Base-by-base conservation (phyloP, 2,888 invertebrate genomes). In the Busseola fusca region DNA sequence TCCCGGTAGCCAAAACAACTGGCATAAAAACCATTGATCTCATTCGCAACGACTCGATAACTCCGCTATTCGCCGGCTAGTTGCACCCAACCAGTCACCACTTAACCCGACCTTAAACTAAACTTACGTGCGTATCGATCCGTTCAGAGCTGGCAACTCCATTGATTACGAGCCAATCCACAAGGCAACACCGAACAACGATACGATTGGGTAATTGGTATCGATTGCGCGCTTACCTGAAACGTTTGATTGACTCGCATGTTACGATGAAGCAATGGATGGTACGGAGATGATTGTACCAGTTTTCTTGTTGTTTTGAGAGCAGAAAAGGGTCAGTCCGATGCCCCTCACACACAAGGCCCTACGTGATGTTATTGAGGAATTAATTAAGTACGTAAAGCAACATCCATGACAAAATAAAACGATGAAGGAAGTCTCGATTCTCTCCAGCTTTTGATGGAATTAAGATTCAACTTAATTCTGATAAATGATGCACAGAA, bases 291-390 rank as follows among this genome's bases (percentile, higher is more conserved):
- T 64, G 10, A 57, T 74, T 75, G 52, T 57, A 48, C n/a, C 48
- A 62, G 50, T 56, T 68, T 58, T 64, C 64, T 74, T 67, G 42
- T 59, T 75, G 42, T 62, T 75, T 60, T 68, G 30, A 70, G 69
- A 69, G 27, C 40, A 76, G 68, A 78, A 72, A 81, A 83, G 86
- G 89, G 89, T 89, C 90, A 89, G 75, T 84, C 74, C 68, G 76
- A 72, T 88, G 88, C 84, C 86, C 88, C 87, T 84, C 89, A 90
- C 88, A 89, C 80, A 87, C 87, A 87, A 83, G 81, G 52, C 76
- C 69, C 84, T 89, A 92, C 93, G 93, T 93, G 93, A 91, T 88
- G 90, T 87, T 87, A 92, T 92, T 91, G 90, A 88, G 74, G 85
- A 91, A 89, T 92, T 93, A 93, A 93, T 93, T 91, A 92, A 88